Percentiles rank a stretch among this genome's conserved stretches.
Evolutionary conservation across 2,888 invertebrate genomes (phyloP).

Genomic region (Tipula vernalis): DNA sequence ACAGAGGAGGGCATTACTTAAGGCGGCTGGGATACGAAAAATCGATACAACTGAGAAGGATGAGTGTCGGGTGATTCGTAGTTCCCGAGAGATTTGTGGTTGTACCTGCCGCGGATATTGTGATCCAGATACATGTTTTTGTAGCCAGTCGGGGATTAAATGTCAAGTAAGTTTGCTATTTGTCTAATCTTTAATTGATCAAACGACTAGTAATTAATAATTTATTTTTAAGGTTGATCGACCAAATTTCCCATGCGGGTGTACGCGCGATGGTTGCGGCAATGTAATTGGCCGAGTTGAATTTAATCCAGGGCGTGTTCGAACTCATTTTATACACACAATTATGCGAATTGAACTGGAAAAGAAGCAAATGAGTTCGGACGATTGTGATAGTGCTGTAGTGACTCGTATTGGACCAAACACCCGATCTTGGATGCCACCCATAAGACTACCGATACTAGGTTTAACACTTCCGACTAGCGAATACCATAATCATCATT

Average conservation of each 20-base stretch:
- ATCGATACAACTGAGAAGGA: slow-evolving; percentile 90
- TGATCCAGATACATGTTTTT: slow-evolving; percentile 90
- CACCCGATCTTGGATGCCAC: background rate
- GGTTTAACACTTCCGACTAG: background rate
- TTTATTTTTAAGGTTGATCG: slow-evolving; percentile 61
- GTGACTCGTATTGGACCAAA: background rate
- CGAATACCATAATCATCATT: background rate
- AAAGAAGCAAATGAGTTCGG: slow-evolving; percentile 54
- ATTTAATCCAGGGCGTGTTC: slow-evolving; percentile 89
- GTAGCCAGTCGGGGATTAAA: slow-evolving; percentile 89
- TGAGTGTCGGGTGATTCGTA: slow-evolving; percentile 83
- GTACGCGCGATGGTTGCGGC: slow-evolving; percentile 85
- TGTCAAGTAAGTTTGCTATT: slow-evolving; percentile 53
- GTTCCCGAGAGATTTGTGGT: slow-evolving; percentile 86
- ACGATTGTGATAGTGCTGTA: background rate
- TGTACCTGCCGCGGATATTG: slow-evolving; percentile 88
- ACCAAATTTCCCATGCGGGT: slow-evolving; percentile 92
- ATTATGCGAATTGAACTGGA: slow-evolving; percentile 85
- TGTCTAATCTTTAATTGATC: background rate
- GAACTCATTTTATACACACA: slow-evolving; percentile 95
- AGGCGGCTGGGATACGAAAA: slow-evolving; percentile 87
- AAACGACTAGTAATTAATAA: background rate
- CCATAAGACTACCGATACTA: background rate
- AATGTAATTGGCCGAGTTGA: slow-evolving; percentile 89
- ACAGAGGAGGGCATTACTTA: slow-evolving; percentile 73